Evolutionary conservation across 2,888 invertebrate genomes (phyloP), one percentile per base, ranked within the genome.

Genomic region (Dasysyrphus albostriatus): DNA sequence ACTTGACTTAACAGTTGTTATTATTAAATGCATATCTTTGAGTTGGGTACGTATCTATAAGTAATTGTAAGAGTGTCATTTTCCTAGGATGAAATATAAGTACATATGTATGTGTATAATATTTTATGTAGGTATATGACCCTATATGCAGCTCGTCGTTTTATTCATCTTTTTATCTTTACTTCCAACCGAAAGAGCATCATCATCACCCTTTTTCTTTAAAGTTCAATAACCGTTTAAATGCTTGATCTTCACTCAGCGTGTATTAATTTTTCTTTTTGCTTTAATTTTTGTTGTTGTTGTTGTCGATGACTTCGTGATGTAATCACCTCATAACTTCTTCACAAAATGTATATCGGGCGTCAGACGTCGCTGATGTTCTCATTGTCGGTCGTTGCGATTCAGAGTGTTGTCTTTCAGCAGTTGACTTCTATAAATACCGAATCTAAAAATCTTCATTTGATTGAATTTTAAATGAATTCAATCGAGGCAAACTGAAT

Each of bases 211-310:
- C 61, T 47, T 39, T 74, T 49, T n/a, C n/a, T n/a, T 37, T 24
- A 63, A 16, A 70, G 85, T 87, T 87, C 85, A 82, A 70, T 82
- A 78, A 87, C 85, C 85, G 69, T 56, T 78, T 74, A 78, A 85
- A 78, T 39, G 69, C 61, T 74, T 76, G 61, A 85, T 82, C 81
- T 77, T 73, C 73, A 77, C 67, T 63, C 82, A 59, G 59, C 51
- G 24, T 51, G 74, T 63, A 69, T 63, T n/a, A 34, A 56, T 61
- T 34, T 81, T 19, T 72, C 47, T 19, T 34, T 34, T 44, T 69
- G 24, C 12, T 49, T 49, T 32, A 8, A 16, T 74, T 19, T 24
- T 69, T 44, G 10, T 72, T 58, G 65, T 47, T 24, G 65, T 47
- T 24, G n/a, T 12, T 42, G 51, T 72, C 42, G 80, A 59, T 72